These are phyloP conservation scores for Meriones unguiculatus DNA, from an alignment of 2,113 vertebrate genomes.

Conservation along the genomic window DNA sequence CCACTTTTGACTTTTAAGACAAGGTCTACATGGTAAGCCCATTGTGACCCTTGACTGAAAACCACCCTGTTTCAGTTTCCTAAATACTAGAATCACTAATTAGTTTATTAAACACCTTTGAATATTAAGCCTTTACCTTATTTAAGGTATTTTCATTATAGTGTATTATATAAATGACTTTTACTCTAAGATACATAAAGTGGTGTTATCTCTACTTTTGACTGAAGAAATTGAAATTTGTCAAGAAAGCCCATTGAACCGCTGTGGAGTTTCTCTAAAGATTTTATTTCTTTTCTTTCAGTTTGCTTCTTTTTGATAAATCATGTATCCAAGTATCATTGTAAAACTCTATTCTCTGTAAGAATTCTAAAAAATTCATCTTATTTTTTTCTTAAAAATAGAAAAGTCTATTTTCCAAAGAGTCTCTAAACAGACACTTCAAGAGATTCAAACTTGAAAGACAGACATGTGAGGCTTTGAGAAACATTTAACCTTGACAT, in stretches of 20 bases:
- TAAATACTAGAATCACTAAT: not conserved
- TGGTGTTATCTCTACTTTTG: not conserved
- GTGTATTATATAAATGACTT: not conserved
- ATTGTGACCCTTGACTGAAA: not conserved
- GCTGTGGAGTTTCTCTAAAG: not conserved
- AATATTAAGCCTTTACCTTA: not conserved
- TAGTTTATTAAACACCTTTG: not conserved
- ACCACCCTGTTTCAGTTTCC: not conserved
- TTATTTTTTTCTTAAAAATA: slow-evolving; percentile 34
- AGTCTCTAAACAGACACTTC: slow-evolving; percentile 54
- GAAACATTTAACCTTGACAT: slow-evolving; percentile 78
- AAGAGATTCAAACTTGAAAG: slow-evolving; percentile 62
- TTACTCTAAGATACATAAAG: not conserved
- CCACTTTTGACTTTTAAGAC: not conserved
- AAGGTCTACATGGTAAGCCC: not conserved
- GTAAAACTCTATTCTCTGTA: not conserved
- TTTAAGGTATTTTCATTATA: not conserved
- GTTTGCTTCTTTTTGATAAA: not conserved
- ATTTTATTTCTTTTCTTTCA: slow-evolving; percentile 28
- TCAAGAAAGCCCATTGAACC: not conserved
- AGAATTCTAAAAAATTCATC: not conserved
- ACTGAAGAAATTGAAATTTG: not conserved
- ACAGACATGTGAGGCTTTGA: slow-evolving; percentile 57
- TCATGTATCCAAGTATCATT: slow-evolving; percentile 9
- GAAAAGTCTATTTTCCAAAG: slow-evolving; percentile 20